Evolutionary conservation across 2,113 vertebrate species (phyloP).

Genomic region (Trematomus loennbergii): DNA sequence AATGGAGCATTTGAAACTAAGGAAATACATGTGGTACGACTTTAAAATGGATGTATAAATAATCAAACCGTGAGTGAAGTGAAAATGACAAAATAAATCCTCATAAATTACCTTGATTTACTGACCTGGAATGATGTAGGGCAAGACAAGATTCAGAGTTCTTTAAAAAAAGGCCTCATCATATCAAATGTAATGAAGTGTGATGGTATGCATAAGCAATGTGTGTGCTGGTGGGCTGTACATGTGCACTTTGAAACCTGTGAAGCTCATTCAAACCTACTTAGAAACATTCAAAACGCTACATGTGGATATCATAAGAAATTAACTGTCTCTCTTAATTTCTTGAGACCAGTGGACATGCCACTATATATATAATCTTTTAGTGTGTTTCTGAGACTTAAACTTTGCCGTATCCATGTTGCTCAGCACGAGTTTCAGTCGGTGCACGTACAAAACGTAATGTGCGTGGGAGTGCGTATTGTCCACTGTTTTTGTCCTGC

Average conservation of each 20-base stretch:
- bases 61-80: background rate
- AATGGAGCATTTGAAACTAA: background rate
- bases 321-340: background rate
- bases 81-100: slow-evolving; percentile 9
- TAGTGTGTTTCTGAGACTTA: background rate
- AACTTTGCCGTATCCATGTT: slow-evolving; percentile 4
- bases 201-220: slow-evolving; percentile 11
- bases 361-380: background rate
- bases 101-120: background rate
- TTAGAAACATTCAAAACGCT: slow-evolving; percentile 10
- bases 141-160: background rate
- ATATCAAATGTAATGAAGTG: slow-evolving; percentile 5
- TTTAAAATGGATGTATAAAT: background rate
- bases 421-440: slow-evolving; percentile 9
- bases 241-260: slow-evolving; percentile 15
- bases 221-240: slow-evolving; percentile 1
- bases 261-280: slow-evolving; percentile 28
- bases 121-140: background rate
- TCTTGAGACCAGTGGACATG: background rate
- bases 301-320: slow-evolving; percentile 32
- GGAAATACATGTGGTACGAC: background rate
- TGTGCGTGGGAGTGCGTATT: slow-evolving; percentile 28
- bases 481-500: slow-evolving; percentile 46
- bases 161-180: background rate
- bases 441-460: background rate